Evolutionary conservation across 1,140 invertebrate species (phyloP).

Genomic region (Ips typographus): DNA sequence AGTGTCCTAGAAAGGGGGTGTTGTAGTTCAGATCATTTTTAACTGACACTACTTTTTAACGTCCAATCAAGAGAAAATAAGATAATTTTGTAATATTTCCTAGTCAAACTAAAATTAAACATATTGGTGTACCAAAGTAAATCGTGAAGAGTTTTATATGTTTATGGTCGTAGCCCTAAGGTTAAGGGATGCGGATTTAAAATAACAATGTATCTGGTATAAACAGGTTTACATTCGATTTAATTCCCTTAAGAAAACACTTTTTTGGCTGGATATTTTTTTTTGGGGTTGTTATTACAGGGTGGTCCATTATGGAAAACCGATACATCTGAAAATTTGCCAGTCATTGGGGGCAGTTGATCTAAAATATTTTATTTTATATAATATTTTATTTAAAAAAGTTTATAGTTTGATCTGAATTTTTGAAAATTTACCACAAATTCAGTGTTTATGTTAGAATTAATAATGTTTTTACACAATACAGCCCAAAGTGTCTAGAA

Average conservation of each 20-base stretch:
- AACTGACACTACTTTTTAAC: neutral
- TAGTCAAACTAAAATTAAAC: neutral
- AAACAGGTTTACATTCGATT: slow-evolving; percentile 36
- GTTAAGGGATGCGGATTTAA: slow-evolving; percentile 29
- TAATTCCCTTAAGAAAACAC: slow-evolving; percentile 28
- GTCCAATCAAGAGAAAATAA: neutral
- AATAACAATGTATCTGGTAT: slow-evolving; percentile 32
- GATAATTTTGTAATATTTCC: neutral
- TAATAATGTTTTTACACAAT: no score
- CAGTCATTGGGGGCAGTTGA: no score
- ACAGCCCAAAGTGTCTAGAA: no score
- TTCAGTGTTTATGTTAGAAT: no score
- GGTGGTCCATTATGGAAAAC: no score
- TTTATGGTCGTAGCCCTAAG: slow-evolving; percentile 9
- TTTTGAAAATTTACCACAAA: no score
- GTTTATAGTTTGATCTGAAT: no score
- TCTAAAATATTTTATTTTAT: no score
- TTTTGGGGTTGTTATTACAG: no score
- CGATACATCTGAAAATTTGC: no score
- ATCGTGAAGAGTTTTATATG: slow-evolving; percentile 5
- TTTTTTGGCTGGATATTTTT: no score
- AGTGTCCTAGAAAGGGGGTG: neutral
- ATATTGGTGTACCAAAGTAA: neutral
- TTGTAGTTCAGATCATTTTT: neutral
- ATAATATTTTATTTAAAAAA: no score